These are phyloP conservation scores for Orius laevigatus DNA, from an alignment of 1,140 invertebrate genomes.

Conservation along the genomic window DNA sequence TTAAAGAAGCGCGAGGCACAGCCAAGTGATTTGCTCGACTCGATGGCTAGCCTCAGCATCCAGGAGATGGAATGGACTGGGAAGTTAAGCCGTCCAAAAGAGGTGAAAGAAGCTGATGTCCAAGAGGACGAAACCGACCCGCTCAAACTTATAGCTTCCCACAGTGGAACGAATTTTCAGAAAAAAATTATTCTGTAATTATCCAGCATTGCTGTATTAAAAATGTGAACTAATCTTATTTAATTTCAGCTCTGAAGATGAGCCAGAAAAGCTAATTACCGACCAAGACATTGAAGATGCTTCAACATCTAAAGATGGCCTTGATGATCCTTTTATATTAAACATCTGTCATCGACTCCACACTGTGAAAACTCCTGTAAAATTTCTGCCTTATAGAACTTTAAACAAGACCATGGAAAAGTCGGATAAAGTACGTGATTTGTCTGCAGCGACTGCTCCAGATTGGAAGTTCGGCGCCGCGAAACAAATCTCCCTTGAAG, in stretches of 20 bases:
- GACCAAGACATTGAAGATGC: slow-evolving; percentile 30
- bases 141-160: slow-evolving; percentile 43
- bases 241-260: slow-evolving; percentile 32
- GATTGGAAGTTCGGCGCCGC: slow-evolving; percentile 32
- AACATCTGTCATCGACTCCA: slow-evolving; percentile 40
- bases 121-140: slow-evolving; percentile 41
- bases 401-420: slow-evolving; percentile 42
- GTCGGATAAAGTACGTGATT: slow-evolving; percentile 43
- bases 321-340: slow-evolving; percentile 29
- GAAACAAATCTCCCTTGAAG: slow-evolving; percentile 35
- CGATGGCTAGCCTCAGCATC: slow-evolving; percentile 42
- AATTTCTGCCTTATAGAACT: slow-evolving; percentile 48
- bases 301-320: not conserved
- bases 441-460: slow-evolving; percentile 46
- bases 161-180: slow-evolving; percentile 19
- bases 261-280: slow-evolving; percentile 34
- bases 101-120: slow-evolving; percentile 42
- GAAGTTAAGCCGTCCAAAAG: slow-evolving; percentile 29
- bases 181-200: slow-evolving; percentile 19
- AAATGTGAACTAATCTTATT: slow-evolving; percentile 1
- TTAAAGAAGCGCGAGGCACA: slow-evolving; percentile 34
- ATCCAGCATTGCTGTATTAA: not conserved
- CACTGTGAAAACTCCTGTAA: slow-evolving; percentile 24
- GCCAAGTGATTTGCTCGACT: slow-evolving; percentile 36
- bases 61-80: slow-evolving; percentile 37